phyloP scores from a whole-genome alignment of 2,888 invertebrate species.

The Campoplex nolae region DNA sequence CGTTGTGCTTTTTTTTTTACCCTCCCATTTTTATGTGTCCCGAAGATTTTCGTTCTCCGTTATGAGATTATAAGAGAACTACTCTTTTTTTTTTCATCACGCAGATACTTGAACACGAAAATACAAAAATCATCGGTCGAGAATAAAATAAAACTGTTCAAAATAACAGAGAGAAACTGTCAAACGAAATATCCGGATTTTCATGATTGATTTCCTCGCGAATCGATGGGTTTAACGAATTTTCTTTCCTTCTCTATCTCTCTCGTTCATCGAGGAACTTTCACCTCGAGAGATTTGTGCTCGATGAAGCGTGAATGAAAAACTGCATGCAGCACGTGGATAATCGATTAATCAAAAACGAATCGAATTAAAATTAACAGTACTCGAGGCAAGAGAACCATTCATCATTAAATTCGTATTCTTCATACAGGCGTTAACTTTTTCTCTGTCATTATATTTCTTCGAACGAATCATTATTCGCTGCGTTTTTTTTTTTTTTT shows the following conservation, averaged over 20 bases:
- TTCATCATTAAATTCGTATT: slow-evolving; percentile 38
- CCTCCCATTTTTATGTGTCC: slow-evolving; percentile 22
- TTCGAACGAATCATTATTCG: not conserved
- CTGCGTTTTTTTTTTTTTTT: not conserved
- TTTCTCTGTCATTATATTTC: slow-evolving; percentile 27
- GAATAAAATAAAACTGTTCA: not conserved
- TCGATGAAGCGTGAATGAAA: slow-evolving; percentile 55
- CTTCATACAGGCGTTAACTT: slow-evolving; percentile 10
- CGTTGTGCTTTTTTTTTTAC: not conserved
- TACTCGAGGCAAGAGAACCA: slow-evolving; percentile 20
- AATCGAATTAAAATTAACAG: slow-evolving; percentile 56
- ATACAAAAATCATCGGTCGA: not conserved
- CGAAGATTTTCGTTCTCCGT: slow-evolving; percentile 14
- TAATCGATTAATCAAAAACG: slow-evolving; percentile 64
- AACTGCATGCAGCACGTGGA: slow-evolving; percentile 53
- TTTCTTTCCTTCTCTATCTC: not conserved
- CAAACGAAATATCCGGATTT: not conserved
- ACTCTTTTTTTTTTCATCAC: not conserved
- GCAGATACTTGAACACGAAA: not conserved
- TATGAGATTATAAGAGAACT: not conserved
- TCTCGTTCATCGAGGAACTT: slow-evolving; percentile 34
- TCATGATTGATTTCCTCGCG: not conserved
- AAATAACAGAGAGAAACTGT: not conserved
- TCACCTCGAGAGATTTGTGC: slow-evolving; percentile 59
- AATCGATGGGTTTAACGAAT: not conserved